Evolutionary conservation across 2,797 vertebrate genomes (phyloP), one percentile per base, ranked within the genome.

Genomic region (Martes flavigula): DNA sequence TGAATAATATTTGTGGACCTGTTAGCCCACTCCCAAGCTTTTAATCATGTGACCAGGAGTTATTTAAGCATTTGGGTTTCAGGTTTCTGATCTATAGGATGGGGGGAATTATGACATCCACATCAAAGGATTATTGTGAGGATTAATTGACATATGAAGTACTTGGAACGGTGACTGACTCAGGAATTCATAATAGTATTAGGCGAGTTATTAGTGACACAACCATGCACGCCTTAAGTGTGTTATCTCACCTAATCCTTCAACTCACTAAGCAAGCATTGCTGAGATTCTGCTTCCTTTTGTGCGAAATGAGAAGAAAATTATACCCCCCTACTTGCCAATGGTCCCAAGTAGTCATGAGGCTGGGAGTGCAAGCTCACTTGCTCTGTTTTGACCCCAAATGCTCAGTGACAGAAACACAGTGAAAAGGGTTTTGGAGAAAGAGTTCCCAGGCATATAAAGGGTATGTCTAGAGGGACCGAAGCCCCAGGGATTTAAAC

Each of bases 151-250:
- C 38, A 11, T 15, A 12, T 18, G 18, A 21, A 66, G 25, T 23
- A 30, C 20, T 48, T 87, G 30, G 20, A 43, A 62, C 4, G 40
- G 23, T 58, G 25, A 73, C 32, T 10, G 27, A 68, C 70, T 38
- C 15, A n/a, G 43, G 54, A 78, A 75, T 17, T 51, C n/a, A 73
- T 51, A 21, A n/a, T 35, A 58, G 18, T 27, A 51, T 18, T 14
- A 54, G 8, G 23, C n/a, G 25, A 56, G 43, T 51, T 72, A 32
- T 91, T 46, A 10, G 30, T 82, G 68, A 3, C 21, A 20, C 51
- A 11, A 2, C 86, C n/a, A 1, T 1, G 1, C 7, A 0, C 15
- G 18, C 38, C 10, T 7, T 32, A 32, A 40, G 3, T 68, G 17
- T 54, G 13, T 40, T 72, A 8, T 60, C 20, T 51, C 27, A n/a